phyloP scores from a whole-genome alignment of 1,140 invertebrate genomes.

The Nylanderia fulva region DNA sequence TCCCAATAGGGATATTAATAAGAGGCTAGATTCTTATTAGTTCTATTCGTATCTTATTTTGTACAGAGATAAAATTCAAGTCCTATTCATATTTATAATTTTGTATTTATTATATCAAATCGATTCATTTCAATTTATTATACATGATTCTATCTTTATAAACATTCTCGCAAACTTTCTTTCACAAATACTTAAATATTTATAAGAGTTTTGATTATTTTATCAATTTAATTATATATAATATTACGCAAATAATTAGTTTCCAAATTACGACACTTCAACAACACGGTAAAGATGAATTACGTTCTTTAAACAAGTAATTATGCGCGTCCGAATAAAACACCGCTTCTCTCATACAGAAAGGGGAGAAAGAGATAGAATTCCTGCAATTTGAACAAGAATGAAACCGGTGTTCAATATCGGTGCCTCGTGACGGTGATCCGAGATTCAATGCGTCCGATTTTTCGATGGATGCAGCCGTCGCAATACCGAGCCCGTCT shows the following conservation, averaged over 20 bases:
- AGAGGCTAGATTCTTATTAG: no score
- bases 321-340: background rate
- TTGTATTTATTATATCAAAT: no score
- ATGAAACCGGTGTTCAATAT: background rate
- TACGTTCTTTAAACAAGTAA: conserved; percentile 27
- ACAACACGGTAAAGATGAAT: conserved; percentile 2
- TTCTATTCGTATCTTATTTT: no score
- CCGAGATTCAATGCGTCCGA: conserved; percentile 11
- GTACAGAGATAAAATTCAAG: no score
- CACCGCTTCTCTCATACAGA: background rate
- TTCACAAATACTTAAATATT: conserved; percentile 6
- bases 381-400: conserved; percentile 2
- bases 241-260: background rate
- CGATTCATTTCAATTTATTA: no score
- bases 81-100: no score
- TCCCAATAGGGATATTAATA: no score
- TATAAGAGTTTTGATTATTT: background rate
- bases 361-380: background rate
- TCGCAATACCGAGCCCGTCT: conserved; percentile 19
- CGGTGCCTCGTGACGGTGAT: background rate
- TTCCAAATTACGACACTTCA: conserved; percentile 1
- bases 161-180: background rate
- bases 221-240: background rate
- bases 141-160: conserved; percentile 15
- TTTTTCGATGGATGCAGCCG: conserved; percentile 9